phyloP scores from a whole-genome alignment of 2,888 invertebrate genomes.

The Cheilosia soror region DNA sequence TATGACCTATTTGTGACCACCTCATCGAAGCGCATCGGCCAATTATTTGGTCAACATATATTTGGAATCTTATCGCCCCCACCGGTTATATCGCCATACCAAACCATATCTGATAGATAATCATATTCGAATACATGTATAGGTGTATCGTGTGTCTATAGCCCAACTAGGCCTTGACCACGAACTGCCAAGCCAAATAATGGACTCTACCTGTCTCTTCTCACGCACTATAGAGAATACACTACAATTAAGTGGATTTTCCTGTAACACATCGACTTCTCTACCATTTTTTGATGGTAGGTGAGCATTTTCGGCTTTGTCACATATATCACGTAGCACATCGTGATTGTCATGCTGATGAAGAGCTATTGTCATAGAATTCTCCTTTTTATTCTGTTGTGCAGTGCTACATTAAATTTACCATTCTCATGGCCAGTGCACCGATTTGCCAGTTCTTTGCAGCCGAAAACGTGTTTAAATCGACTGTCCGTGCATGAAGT shows the following conservation, averaged over 20 bases:
- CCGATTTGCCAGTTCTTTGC: not conserved
- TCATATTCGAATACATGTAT: not conserved
- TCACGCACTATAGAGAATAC: not conserved
- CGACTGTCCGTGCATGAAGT: slow-evolving; percentile 1
- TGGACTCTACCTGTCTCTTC: not conserved
- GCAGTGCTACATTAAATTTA: not conserved
- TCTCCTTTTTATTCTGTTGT: not conserved
- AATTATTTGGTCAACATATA: not conserved
- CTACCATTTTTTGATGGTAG: not conserved
- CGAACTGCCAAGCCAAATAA: not conserved
- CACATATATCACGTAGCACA: slow-evolving; percentile 1
- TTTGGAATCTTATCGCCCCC: no score
- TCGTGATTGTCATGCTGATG: slow-evolving; percentile 2
- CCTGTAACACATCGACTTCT: not conserved
- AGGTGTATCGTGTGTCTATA: not conserved
- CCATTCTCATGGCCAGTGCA: slow-evolving; percentile 2
- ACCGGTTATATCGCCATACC: no score
- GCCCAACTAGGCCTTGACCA: not conserved
- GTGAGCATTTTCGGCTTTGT: not conserved
- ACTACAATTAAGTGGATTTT: not conserved
- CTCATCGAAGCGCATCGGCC: not conserved
- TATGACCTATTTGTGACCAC: not conserved
- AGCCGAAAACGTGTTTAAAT: not conserved
- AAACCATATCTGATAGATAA: not conserved
- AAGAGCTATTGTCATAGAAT: not conserved